Evolutionary conservation across 2,888 invertebrate genomes (phyloP).

Genomic region (Lapara coniferarum): DNA sequence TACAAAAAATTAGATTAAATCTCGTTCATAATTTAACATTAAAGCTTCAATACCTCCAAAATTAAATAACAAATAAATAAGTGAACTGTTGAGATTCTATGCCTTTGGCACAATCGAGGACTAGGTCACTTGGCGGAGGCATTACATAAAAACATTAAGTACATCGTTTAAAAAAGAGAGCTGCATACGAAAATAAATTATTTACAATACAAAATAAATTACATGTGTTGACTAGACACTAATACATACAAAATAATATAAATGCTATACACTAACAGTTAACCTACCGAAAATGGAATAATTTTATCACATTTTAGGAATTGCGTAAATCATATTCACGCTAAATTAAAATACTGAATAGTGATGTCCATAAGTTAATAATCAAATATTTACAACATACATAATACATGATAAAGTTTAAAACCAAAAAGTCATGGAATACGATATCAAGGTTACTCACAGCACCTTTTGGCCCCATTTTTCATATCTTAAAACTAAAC

Average conservation of each 20-base stretch:
- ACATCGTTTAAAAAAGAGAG: constrained; percentile 57
- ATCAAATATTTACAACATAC: constrained; percentile 30
- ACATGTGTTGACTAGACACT: constrained; percentile 43
- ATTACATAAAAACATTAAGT: constrained; percentile 36
- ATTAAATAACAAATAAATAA: constrained; percentile 50
- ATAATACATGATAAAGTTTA: constrained; percentile 34
- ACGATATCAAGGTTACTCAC: constrained; percentile 58
- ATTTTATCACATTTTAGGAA: constrained; percentile 81
- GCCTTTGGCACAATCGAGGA: constrained; percentile 75
- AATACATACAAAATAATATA: constrained; percentile 31
- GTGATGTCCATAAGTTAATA: constrained; percentile 45
- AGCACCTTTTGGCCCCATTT: constrained; percentile 77
- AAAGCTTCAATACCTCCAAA: constrained; percentile 59
- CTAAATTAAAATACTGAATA: constrained; percentile 56
- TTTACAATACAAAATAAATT: constrained; percentile 35
- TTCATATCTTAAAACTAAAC: constrained; percentile 48
- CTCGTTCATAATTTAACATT: constrained; percentile 71
- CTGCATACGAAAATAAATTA: constrained; percentile 38
- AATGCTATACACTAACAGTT: constrained; percentile 43
- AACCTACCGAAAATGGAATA: constrained; percentile 64
- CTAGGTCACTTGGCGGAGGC: constrained; percentile 53
- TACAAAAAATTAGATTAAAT: constrained; percentile 55
- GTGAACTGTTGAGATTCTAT: constrained; percentile 67
- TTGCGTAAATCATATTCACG: constrained; percentile 57
- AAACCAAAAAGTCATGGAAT: constrained; percentile 64